phyloP scores from a whole-genome alignment of 2,113 vertebrate genomes.

The Hemibagrus wyckioides region DNA sequence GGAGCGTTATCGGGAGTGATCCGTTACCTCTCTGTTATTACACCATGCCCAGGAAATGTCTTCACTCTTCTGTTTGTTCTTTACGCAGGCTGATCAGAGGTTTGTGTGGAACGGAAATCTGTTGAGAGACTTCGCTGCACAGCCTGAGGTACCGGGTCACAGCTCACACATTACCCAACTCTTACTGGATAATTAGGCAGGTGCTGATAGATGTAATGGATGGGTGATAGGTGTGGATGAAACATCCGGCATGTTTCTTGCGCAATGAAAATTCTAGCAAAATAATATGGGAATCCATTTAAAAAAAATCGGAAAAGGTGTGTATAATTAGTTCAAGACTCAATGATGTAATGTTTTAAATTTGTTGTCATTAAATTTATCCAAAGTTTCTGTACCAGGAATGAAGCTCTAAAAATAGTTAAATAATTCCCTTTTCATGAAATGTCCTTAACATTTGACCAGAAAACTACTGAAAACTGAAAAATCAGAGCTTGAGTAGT shows the following conservation, averaged over 20 bases:
- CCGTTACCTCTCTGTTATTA: background rate
- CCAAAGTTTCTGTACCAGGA: too few species aligned
- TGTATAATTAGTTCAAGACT: background rate
- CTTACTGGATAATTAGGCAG: background rate
- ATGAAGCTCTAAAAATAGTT: background rate
- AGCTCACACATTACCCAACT: background rate
- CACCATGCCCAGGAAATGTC: background rate
- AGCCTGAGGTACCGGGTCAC: constrained; percentile 71
- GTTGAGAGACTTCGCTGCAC: constrained; percentile 69
- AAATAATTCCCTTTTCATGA: background rate
- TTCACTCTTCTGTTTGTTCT: constrained; percentile 1
- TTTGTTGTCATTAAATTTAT: too few species aligned
- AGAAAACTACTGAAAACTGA: too few species aligned
- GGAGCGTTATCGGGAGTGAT: background rate
- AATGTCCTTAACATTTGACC: too few species aligned
- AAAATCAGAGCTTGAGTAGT: too few species aligned
- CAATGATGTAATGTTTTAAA: too few species aligned
- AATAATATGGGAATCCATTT: background rate
- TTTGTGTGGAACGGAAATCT: constrained; percentile 79
- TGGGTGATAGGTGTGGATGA: too few species aligned
- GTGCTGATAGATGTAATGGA: background rate
- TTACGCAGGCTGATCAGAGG: constrained; percentile 74
- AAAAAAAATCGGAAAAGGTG: background rate
- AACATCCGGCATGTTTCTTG: background rate
- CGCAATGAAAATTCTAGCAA: background rate